Conservation (phyloP, 2,797 vertebrate genomes). For the Phyllotis vaccarum region DNA sequence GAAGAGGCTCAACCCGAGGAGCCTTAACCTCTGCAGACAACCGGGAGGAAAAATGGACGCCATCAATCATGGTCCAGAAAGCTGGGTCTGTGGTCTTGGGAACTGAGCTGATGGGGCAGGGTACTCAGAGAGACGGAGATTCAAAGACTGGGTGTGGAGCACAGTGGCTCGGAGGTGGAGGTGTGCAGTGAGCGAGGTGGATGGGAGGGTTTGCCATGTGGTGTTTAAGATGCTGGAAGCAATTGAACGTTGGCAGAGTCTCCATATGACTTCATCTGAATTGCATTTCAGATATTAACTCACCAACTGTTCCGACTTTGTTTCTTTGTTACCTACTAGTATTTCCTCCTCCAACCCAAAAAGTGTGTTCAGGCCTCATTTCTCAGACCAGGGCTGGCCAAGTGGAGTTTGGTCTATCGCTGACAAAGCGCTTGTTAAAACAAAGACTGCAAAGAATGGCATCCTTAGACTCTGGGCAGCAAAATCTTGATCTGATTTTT, state of each 20-base stretch:
- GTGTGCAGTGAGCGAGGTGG: constrained; percentile 47
- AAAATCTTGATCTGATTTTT: constrained; percentile 20
- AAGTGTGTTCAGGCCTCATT: constrained; percentile 33
- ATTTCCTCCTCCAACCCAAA: constrained; percentile 63
- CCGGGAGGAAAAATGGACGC: neutral
- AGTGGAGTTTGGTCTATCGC: neutral
- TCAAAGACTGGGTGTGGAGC: neutral
- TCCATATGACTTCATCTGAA: constrained; percentile 78
- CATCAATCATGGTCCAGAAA: neutral
- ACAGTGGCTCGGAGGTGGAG: constrained; percentile 15
- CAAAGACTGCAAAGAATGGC: neutral
- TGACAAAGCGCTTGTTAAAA: neutral
- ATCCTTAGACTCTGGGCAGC: neutral
- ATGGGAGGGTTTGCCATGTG: constrained; percentile 38
- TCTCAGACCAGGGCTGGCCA: constrained; percentile 24
- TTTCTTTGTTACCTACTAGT: constrained; percentile 76
- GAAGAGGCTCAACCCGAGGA: neutral
- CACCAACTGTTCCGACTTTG: constrained; percentile 69
- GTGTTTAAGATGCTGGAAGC: constrained; percentile 76
- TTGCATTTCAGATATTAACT: constrained; percentile 79
- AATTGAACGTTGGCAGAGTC: constrained; percentile 76
- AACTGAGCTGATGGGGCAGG: neutral
- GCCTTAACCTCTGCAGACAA: neutral
- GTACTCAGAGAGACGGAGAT: neutral
- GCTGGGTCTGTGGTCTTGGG: neutral